Percentiles rank a stretch among this genome's conserved stretches.
Conservation (phyloP, 2,113 vertebrate genomes). For the Parotia lawesii region DNA sequence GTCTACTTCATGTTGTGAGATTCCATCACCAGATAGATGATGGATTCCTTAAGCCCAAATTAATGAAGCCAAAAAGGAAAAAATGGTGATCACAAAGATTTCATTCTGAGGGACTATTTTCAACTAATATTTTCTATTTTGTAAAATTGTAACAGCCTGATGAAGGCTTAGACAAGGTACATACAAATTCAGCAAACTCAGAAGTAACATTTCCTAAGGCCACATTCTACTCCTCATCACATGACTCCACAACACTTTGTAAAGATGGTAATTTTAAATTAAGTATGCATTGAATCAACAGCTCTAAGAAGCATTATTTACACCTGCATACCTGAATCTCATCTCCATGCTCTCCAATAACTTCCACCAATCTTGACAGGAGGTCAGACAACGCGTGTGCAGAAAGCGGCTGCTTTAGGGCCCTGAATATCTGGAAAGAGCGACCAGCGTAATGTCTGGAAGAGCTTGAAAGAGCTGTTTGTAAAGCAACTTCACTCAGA, state of each 20-base stretch:
- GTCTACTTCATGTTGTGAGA: not conserved
- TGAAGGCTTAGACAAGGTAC: not conserved
- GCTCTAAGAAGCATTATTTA: not conserved
- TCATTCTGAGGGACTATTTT: not conserved
- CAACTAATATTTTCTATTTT: not conserved
- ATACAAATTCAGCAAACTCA: not conserved
- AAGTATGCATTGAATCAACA: not conserved
- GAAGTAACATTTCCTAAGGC: not conserved
- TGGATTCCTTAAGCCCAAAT: not conserved
- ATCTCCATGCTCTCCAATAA: conserved; percentile 95
- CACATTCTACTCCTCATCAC: not conserved
- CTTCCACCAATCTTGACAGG: conserved; percentile 93
- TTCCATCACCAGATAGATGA: not conserved
- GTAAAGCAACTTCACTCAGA: conserved; percentile 92
- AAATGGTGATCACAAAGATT: not conserved
- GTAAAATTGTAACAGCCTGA: not conserved
- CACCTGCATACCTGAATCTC: conserved; percentile 88
- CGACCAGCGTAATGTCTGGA: conserved; percentile 95
- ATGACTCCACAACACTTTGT: not conserved
- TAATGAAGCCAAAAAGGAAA: not conserved
- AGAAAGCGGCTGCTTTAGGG: conserved; percentile 92
- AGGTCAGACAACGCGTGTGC: conserved; percentile 92
- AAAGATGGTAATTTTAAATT: not conserved
- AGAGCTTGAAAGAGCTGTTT: conserved; percentile 95
- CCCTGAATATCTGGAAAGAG: conserved; percentile 96